These are phyloP conservation scores for Brachionus rotundiformis DNA, from an alignment of 1,140 invertebrate species.

Conservation along the genomic window DNA sequence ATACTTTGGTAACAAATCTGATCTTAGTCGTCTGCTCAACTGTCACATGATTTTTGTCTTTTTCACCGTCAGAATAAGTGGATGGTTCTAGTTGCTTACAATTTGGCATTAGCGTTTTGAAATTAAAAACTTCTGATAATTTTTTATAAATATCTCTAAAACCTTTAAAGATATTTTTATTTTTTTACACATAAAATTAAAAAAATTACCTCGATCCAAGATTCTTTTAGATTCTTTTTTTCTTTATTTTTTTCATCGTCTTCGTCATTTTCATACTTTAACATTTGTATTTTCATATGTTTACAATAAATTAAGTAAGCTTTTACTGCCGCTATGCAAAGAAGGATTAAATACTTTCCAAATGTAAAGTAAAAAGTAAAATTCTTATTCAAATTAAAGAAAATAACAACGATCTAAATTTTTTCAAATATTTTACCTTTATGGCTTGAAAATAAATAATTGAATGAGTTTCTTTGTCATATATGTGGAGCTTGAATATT, in stretches of 20 bases:
- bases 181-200: background rate
- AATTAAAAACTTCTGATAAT: background rate
- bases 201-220: conserved; percentile 10
- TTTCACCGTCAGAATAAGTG: background rate
- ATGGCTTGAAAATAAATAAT: background rate
- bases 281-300: background rate
- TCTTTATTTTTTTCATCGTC: background rate
- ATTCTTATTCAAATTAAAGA: background rate
- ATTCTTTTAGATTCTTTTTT: too few relatives aligned
- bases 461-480: background rate
- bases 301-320: background rate
- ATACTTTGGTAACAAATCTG: conserved; percentile 13
- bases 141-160: background rate
- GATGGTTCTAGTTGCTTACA: background rate
- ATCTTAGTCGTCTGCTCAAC: background rate
- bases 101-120: background rate
- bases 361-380: background rate
- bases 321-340: background rate
- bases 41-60: background rate
- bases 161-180: background rate
- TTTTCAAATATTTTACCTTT: background rate
- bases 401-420: background rate
- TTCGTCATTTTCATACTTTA: background rate
- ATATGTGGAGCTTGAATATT: background rate
- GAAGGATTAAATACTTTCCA: background rate